These are phyloP conservation scores for Philereme vetulata DNA, from an alignment of 2,888 invertebrate genomes.

Conservation along the genomic window DNA sequence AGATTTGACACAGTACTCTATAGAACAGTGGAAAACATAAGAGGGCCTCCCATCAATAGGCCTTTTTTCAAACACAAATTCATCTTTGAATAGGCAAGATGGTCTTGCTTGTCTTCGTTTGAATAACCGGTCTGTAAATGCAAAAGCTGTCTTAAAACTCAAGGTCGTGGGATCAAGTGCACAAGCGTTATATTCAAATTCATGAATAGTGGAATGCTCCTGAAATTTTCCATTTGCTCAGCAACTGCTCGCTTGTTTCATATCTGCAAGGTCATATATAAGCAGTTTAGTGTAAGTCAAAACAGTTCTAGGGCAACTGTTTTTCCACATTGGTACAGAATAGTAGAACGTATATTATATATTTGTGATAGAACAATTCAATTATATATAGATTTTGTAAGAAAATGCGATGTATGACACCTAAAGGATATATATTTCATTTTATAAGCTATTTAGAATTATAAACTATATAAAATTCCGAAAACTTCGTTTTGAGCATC, in stretches of 20 bases:
- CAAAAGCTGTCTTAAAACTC: not conserved
- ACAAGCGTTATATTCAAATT: conserved; percentile 12
- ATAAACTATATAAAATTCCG: not conserved
- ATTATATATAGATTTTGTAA: too few relatives aligned
- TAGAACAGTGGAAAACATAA: not conserved
- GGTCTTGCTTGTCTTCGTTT: not conserved
- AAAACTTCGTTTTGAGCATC: not conserved
- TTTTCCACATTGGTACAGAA: not conserved
- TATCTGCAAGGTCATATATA: conserved; percentile 23
- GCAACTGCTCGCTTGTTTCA: conserved; percentile 18
- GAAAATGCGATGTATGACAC: too few relatives aligned
- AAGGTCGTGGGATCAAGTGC: conserved; percentile 19
- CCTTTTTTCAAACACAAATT: not conserved
- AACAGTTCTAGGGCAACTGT: conserved; percentile 17
- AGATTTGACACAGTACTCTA: conserved; percentile 2
- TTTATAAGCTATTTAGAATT: not conserved
- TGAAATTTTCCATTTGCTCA: conserved; percentile 20
- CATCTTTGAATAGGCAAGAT: not conserved
- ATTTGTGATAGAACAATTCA: too few relatives aligned
- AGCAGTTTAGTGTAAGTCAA: conserved; percentile 15
- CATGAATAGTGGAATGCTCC: conserved; percentile 7
- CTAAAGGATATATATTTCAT: not conserved
- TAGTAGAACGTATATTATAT: too few relatives aligned
- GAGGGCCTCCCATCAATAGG: not conserved
- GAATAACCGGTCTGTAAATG: not conserved